Percentiles rank a stretch among this genome's conserved stretches.
Evolutionary conservation across 2,797 vertebrate genomes (phyloP).

Genomic region (Parauchenoglanis punctatus): DNA sequence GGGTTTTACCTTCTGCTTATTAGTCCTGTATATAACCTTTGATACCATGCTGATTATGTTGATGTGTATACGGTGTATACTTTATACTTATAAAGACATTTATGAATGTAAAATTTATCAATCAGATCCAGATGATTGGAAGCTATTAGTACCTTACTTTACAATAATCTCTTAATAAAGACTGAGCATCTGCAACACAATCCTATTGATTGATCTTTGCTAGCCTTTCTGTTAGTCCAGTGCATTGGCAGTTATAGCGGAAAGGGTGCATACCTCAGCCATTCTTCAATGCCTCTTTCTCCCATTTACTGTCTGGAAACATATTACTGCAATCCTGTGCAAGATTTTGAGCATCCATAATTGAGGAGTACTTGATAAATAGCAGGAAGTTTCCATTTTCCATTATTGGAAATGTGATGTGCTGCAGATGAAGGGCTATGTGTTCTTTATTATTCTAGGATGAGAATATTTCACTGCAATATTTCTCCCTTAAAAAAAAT

Average conservation of each 20-base stretch:
- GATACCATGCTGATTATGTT: neutral
- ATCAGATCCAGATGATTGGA: neutral
- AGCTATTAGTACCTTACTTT: constrained; percentile 11
- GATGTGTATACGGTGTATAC: neutral
- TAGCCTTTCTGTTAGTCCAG: constrained; percentile 25
- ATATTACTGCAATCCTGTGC: constrained; percentile 70
- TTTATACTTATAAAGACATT: neutral
- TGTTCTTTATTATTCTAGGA: neutral
- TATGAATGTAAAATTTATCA: neutral
- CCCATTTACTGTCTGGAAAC: constrained; percentile 65
- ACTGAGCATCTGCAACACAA: constrained; percentile 30
- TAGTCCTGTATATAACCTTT: neutral
- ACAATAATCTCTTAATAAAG: constrained; percentile 26
- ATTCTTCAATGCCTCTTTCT: constrained; percentile 52
- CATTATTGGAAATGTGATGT: constrained; percentile 64
- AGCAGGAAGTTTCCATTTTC: constrained; percentile 73
- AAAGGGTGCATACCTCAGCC: constrained; percentile 45
- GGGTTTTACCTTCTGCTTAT: neutral
- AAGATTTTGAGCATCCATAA: constrained; percentile 77
- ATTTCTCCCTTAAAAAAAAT: neutral
- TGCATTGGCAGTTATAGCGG: constrained; percentile 37
- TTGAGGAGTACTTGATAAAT: constrained; percentile 77
- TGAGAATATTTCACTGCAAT: neutral
- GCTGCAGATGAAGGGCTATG: constrained; percentile 52
- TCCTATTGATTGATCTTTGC: constrained; percentile 35